Evolutionary conservation across 2,113 vertebrate genomes (phyloP), one percentile per base, ranked within the genome.

Genomic region (Percina caprodes): DNA sequence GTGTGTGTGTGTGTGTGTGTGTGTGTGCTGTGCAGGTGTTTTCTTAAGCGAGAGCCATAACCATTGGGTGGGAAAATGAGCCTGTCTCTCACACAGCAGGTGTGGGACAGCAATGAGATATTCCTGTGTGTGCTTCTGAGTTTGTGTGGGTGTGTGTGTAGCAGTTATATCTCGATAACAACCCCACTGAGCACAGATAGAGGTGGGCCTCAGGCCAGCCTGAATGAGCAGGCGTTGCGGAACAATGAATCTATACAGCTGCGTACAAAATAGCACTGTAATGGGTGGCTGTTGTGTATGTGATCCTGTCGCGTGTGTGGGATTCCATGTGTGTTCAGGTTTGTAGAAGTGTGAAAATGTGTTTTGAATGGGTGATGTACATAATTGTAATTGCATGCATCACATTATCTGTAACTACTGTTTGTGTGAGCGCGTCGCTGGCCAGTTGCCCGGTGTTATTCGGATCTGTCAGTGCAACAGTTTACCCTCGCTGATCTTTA

Each of bases 401-500:
- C 16, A 23, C 19, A 4, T 48, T 39, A 63, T 69, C 23, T 49
- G 26, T 55, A 26, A 9, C 4, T 49, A 24, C 3, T 0, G 48
- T 8, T n/a, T 24, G 66, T 30, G 52, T 30, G 55, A 63, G 60
- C 73, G 19, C 39, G 3, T 18, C 15, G 3, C 8, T 69, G 42
- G 61, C 62, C 62, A 24, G 52, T 69, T 83, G 68, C 68, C 69
- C 18, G 2, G 46, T 10, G 1, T 73, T 48, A 39, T 35, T 81
- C 55, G 49, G 49, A 67, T 79, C 74, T 18, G 68, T 82, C 75
- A 66, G 79, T 65, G 69, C 7, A 74, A 62, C 72, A 60, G 63
- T 92, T 88, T 75, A 77, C 81, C 79, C 69, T 75, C 11, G 12
- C 82, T 85, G 85, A 82, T 86, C 85, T 85, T 92, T 90, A 92